Evolutionary conservation across 2,797 vertebrate species (phyloP).

Genomic region (Podargus strigoides): DNA sequence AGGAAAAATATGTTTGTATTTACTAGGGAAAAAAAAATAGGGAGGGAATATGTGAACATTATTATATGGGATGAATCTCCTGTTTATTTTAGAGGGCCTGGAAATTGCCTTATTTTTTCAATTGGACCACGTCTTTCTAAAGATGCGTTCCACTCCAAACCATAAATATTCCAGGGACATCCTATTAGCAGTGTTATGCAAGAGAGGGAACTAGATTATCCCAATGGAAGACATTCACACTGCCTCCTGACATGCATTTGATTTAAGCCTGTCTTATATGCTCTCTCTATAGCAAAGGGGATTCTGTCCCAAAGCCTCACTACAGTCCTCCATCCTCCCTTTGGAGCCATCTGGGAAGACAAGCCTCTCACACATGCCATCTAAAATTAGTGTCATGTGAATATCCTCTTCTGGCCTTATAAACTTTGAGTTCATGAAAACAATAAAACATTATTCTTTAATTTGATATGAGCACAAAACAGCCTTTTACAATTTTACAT

Average conservation of each 20-base stretch:
- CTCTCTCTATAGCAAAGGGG: neutral
- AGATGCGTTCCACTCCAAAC: conserved; percentile 24
- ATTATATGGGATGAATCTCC: conserved; percentile 42
- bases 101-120: conserved; percentile 44
- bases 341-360: neutral
- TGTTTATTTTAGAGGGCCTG: conserved; percentile 50
- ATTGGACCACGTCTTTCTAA: conserved; percentile 11
- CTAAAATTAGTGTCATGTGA: conserved; percentile 42
- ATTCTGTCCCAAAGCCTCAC: neutral
- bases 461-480: conserved; percentile 30
- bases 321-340: neutral
- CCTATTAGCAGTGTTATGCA: conserved; percentile 1
- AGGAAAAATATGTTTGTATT: conserved; percentile 59
- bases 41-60: neutral
- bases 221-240: neutral
- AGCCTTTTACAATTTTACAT: conserved; percentile 19
- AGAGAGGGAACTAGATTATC: neutral
- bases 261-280: neutral
- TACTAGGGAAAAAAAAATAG: conserved; percentile 46
- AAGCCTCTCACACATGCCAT: neutral
- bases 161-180: conserved; percentile 48
- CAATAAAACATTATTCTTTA: conserved; percentile 45
- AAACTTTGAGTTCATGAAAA: conserved; percentile 1
- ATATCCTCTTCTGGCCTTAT: conserved; percentile 28
- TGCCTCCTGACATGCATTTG: neutral